These are phyloP conservation scores for Panopea generosa DNA, from an alignment of 2,888 invertebrate species.

Conservation along the genomic window DNA sequence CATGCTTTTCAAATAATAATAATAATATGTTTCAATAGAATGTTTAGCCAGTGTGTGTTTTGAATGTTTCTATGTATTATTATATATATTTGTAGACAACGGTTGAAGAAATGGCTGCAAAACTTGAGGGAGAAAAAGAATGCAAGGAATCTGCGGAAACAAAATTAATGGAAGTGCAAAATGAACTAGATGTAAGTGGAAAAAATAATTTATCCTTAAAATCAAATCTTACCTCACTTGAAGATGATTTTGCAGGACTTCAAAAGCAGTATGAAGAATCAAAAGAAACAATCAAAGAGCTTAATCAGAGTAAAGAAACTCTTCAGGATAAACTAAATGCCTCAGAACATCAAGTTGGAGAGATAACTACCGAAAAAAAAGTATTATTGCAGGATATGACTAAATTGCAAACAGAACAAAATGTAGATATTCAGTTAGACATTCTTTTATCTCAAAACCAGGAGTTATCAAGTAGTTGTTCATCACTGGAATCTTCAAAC, in stretches of 20 bases:
- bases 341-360: conserved; percentile 8
- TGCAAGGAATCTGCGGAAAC: no score
- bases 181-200: conserved; percentile 23
- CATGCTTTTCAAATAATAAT: no score
- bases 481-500: no score
- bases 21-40: no score
- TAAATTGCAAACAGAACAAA: conserved; percentile 4
- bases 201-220: background rate
- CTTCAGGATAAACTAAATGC: conserved; percentile 6
- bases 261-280: background rate
- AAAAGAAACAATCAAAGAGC: conserved; percentile 2
- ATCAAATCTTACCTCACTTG: background rate
- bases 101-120: background rate
- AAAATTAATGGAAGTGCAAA: conserved; percentile 8
- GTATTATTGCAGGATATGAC: background rate
- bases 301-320: conserved; percentile 6
- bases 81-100: conserved; percentile 9
- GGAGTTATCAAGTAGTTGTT: no score
- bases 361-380: conserved; percentile 6
- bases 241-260: background rate
- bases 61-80: no score
- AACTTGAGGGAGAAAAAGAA: background rate
- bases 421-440: no score
- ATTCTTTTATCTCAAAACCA: no score
- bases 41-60: no score